Evolutionary conservation across 2,888 invertebrate species (phyloP).

Genomic region (Oscheius onirici): DNA sequence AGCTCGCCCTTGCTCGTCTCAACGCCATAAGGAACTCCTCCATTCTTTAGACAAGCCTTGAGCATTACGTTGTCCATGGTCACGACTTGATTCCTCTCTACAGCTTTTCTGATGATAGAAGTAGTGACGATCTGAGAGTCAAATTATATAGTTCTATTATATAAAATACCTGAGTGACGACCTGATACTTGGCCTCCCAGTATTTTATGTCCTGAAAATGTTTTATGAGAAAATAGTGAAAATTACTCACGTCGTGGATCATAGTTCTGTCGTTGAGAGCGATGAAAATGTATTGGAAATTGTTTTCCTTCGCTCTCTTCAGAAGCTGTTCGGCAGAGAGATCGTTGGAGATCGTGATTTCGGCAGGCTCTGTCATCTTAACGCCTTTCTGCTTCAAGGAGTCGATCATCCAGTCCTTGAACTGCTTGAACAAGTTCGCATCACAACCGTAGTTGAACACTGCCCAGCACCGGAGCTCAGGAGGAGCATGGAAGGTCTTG

Average conservation of each 20-base stretch:
- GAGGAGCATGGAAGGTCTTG: not conserved
- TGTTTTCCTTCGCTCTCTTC: not conserved
- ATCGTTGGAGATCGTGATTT: too few relatives aligned
- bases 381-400: not conserved
- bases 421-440: not conserved
- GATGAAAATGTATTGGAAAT: not conserved
- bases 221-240: too few relatives aligned
- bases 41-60: not conserved
- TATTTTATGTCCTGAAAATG: not conserved
- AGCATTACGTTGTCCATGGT: not conserved
- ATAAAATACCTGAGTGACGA: too few relatives aligned
- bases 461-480: not conserved
- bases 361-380: not conserved
- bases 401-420: not conserved
- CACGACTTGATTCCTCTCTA: not conserved
- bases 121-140: not conserved
- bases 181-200: not conserved
- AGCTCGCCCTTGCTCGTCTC: not conserved
- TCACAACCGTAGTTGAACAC: not conserved
- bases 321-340: not conserved
- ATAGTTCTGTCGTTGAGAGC: not conserved
- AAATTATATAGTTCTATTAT: too few relatives aligned
- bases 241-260: not conserved
- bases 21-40: not conserved
- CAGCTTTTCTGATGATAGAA: not conserved